phyloP scores from a whole-genome alignment of 2,113 vertebrate species.

The Silurus meridionalis region DNA sequence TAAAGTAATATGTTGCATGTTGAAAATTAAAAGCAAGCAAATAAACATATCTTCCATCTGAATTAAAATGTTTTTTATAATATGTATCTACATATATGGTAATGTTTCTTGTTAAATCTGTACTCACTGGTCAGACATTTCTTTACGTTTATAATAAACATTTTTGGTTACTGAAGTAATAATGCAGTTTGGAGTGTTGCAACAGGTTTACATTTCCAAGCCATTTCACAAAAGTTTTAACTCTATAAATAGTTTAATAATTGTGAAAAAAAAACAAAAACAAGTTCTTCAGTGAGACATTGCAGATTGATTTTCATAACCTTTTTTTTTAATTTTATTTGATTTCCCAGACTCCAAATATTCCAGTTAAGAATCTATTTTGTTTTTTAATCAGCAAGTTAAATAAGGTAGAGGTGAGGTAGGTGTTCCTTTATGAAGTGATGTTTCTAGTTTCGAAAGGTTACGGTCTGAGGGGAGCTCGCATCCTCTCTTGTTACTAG shows the following conservation, averaged over 20 bases:
- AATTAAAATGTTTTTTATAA: neutral
- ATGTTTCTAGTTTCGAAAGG: slow-evolving; percentile 38
- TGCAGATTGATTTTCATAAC: neutral
- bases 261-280: neutral
- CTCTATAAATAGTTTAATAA: neutral
- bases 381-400: slow-evolving; percentile 5
- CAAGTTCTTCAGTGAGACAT: neutral
- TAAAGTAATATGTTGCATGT: neutral
- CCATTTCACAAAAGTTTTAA: neutral
- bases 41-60: neutral
- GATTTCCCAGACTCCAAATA: neutral
- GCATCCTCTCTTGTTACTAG: slow-evolving; percentile 38
- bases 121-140: neutral
- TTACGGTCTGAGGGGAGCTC: slow-evolving; percentile 30
- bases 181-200: neutral
- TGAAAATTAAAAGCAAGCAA: neutral
- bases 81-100: neutral
- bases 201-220: neutral
- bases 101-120: neutral
- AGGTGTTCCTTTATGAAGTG: slow-evolving; percentile 36
- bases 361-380: neutral
- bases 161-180: neutral
- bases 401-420: neutral
- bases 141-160: neutral
- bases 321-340: neutral